These are phyloP conservation scores for Mobula hypostoma DNA, from an alignment of 2,113 vertebrate genomes.

Conservation along the genomic window DNA sequence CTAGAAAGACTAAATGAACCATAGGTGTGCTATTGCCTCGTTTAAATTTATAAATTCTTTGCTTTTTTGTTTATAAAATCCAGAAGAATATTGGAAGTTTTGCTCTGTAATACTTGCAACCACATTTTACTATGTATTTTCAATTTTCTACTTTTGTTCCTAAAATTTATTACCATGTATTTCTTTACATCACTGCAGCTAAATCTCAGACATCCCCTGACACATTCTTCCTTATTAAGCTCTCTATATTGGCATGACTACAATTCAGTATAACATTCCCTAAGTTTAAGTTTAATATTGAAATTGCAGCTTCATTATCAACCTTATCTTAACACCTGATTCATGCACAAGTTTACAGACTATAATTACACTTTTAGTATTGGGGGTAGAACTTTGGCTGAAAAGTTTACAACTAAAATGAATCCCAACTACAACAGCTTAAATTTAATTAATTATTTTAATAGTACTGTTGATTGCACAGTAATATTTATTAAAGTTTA, in stretches of 20 bases:
- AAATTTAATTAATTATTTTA: neutral
- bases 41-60: neutral
- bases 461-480: no score
- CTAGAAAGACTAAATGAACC: neutral
- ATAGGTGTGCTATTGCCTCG: neutral
- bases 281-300: no score
- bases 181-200: neutral
- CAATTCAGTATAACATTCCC: neutral
- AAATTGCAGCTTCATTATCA: neutral
- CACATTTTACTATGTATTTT: neutral
- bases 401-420: no score
- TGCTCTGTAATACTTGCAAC: neutral
- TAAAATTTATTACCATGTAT: no score
- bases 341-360: neutral
- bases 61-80: neutral
- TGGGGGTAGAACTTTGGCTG: no score
- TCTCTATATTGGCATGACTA: neutral
- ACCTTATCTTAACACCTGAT: neutral
- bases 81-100: neutral
- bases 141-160: no score
- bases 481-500: no score
- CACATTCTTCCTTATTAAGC: neutral
- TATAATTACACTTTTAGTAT: no score
- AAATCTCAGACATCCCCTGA: neutral
- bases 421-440: neutral